Conservation (phyloP, 2,113 vertebrate genomes). For the Syngnathus floridae region DNA sequence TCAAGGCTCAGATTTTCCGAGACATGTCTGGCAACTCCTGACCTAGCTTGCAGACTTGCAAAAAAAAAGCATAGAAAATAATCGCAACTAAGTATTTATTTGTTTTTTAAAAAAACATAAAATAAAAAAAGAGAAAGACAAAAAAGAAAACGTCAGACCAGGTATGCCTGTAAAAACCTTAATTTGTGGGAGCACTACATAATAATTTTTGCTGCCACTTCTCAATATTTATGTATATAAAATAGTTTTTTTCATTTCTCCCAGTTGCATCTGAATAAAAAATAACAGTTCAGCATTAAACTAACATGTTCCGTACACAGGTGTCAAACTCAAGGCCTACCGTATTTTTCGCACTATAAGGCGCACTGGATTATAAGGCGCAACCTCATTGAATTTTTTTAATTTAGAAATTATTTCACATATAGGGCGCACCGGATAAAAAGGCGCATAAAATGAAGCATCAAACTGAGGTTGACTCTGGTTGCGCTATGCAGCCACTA, state of each 20-base stretch:
- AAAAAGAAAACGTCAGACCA: background rate
- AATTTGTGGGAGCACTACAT: background rate
- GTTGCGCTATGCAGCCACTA: no score
- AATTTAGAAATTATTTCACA: no score
- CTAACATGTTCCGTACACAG: background rate
- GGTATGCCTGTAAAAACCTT: background rate
- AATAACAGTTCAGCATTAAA: background rate
- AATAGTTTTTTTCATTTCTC: background rate
- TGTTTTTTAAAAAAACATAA: background rate
- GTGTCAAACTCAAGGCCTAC: no score
- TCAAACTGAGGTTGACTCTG: no score
- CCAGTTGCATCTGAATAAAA: background rate
- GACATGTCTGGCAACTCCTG: background rate
- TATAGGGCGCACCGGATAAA: no score
- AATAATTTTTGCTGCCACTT: background rate
- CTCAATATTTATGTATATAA: background rate
- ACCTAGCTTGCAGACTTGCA: no score
- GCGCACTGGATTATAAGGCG: no score
- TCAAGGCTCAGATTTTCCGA: background rate
- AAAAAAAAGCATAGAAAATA: background rate
- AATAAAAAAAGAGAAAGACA: no score
- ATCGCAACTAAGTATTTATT: background rate
- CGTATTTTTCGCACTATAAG: no score
- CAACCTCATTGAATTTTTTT: no score
- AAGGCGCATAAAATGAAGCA: no score